Evolutionary conservation across 2,113 vertebrate species (phyloP), one percentile per base, ranked within the genome.

Genomic region (Myocastor coypus): DNA sequence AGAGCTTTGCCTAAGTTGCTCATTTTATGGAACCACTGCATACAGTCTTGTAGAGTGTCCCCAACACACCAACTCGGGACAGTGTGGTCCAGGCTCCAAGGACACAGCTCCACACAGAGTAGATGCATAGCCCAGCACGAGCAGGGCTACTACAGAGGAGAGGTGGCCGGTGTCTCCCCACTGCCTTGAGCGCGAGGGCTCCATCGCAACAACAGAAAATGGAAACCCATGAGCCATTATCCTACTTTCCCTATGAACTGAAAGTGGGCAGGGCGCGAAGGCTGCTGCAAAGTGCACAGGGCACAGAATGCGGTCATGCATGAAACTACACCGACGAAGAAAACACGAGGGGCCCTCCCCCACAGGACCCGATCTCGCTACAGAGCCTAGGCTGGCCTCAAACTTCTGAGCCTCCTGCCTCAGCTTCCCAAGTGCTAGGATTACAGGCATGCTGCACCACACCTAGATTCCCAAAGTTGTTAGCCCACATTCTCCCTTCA

Each of bases 171-270:
- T 46, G 61, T 46, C 28, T 73, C 5, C 4, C 42, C 87, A 61
- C 16, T 9, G 61, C 50, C 30, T 10, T 40, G 40, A 34, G 71
- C 9, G 91, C 19, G 26, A 22, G 22, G 19, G 20, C 40, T 50
- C 75, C n/a, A 68, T 28, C 59, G 4, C 19, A 66, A 86, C 55
- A 94, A 84, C 50, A 77, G 66, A 59, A 83, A 92, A 97, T 69
- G 57, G 96, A 95, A 93, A 86, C 59, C 69, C 85, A 88, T n/a
- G 80, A 90, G 52, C 66, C 55, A 78, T 78, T 97, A 69, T 82
- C 95, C 91, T 5, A 96, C 88, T 96, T 85, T 93, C 80, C 28
- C 55, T 95, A 26, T 69, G 61, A 61, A 86, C 16, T 14, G 46
- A 46, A 69, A 42, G 16, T 24, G 26, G 19, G 16, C 2, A 2